Evolutionary conservation across 2,888 invertebrate genomes (phyloP), one percentile per base, ranked within the genome.

Genomic region (Julus scandinavius): DNA sequence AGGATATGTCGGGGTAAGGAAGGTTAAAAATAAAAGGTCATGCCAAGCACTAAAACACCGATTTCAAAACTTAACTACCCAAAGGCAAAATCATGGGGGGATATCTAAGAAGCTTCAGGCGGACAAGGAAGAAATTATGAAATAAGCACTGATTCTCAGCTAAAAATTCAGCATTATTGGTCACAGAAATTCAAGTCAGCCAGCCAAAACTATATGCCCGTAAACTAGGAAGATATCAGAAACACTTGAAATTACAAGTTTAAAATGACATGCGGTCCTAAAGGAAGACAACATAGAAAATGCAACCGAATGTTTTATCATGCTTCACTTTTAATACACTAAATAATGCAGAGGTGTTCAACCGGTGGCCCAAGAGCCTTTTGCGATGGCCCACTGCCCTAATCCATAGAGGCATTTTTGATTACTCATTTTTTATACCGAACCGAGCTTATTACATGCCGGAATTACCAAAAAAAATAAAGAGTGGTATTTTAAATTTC

Each of bases 21-120:
- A 49, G 86, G 86, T 86, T 38, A 50, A 86, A 86, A 86, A 86
- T 49, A 49, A 86, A 86, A 86, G 50, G 49, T 54, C 86, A 86
- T 86, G 86, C 86, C 86, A 86, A 86, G 86, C 86, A 54, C 49
- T 54, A 86, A 86, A n/a, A 40, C 85, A 84, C 40, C 85, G 45
- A 84, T 40, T 15, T 41, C 45, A 84, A 84, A 41, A 41, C 85
- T 84, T 84, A 84, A 84, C 85, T 84, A 84, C 85, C 85, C 63
- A 63, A 6, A 20, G 20, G 63, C 63, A 63, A 63, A 63, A 63
- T 63, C 20, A 15, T 20, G 63, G 63, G 63, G 63, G 20, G n/a
- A n/a, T n/a, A n/a, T n/a, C 15, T 63, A 63, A 6, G 6, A 63
- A 63, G 20, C 63, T 63, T 6, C 63, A 9, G 20, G 63, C 63